Conservation (phyloP, 2,113 vertebrate species). For the Megaptera novaeangliae region DNA sequence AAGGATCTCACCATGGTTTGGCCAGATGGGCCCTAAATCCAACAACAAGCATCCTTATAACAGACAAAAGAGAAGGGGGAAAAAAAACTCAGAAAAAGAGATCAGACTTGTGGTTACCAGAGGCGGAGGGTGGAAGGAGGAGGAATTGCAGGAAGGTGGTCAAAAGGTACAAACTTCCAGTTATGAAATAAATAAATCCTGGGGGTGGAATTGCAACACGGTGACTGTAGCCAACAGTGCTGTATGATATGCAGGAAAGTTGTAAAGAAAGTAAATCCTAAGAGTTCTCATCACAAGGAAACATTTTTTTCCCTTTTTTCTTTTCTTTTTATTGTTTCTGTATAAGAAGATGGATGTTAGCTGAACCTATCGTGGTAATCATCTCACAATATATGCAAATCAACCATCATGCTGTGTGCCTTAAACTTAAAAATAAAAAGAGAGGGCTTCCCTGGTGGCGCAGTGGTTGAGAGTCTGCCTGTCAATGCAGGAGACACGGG, state of each 20-base stretch:
- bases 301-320: too few relatives aligned
- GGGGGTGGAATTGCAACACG: not conserved
- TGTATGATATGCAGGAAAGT: not conserved
- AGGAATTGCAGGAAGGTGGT: not conserved
- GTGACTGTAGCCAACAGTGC: accelerated
- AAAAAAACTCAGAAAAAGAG: not conserved
- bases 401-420: too few relatives aligned
- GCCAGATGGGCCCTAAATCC: not conserved
- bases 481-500: too few relatives aligned
- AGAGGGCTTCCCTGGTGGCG: too few relatives aligned
- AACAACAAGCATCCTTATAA: not conserved
- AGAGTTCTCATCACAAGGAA: not conserved
- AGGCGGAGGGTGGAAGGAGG: not conserved
- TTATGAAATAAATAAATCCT: not conserved
- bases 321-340: not conserved
- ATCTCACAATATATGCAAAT: not conserved
- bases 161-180: not conserved
- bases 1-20: not conserved
- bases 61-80: not conserved
- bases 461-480: too few relatives aligned
- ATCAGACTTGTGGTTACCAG: not conserved
- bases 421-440: not conserved
- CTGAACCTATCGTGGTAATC: not conserved
- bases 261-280: not conserved
- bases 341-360: not conserved